phyloP scores from a whole-genome alignment of 2,113 vertebrate species.

The Oryzias curvinotus region DNA sequence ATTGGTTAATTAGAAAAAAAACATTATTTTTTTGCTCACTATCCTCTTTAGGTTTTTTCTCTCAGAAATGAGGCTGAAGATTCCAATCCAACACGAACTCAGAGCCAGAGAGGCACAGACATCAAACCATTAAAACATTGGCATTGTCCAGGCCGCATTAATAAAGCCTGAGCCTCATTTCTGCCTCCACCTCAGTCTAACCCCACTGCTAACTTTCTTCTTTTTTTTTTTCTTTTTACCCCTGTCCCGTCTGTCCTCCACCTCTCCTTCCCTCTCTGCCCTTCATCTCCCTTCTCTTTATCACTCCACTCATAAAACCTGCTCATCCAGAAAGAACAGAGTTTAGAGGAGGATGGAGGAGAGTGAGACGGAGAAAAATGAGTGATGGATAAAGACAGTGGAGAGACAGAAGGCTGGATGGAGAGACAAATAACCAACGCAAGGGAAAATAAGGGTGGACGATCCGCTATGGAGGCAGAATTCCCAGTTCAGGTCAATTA shows the following conservation, averaged over 20 bases:
- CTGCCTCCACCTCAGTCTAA: constrained; percentile 29
- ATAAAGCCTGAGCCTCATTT: constrained; percentile 53
- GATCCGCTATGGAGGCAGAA: not conserved
- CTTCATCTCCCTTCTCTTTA: constrained; percentile 73
- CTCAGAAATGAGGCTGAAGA: constrained; percentile 12
- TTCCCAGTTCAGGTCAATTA: not conserved
- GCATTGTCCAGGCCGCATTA: constrained; percentile 35
- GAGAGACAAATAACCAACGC: constrained; percentile 14
- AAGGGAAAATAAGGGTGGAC: constrained; percentile 3
- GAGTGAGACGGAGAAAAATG: constrained; percentile 34
- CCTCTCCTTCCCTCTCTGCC: constrained; percentile 72
- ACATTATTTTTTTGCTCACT: not conserved
- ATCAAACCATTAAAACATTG: constrained; percentile 37
- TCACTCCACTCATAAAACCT: constrained; percentile 71
- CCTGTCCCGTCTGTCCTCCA: constrained; percentile 57
- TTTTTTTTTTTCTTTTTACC: constrained; percentile 4
- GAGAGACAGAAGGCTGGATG: constrained; percentile 22
- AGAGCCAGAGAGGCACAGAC: constrained; percentile 25
- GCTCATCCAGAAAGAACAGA: constrained; percentile 75
- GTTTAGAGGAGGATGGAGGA: constrained; percentile 56
- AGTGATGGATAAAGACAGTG: constrained; percentile 35
- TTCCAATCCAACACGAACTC: constrained; percentile 31
- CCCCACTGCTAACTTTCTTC: constrained; percentile 11
- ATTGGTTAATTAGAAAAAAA: no score
- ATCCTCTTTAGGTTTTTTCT: not conserved